Evolutionary conservation across 1,140 invertebrate species (phyloP).

Genomic region (Planococcus citri): DNA sequence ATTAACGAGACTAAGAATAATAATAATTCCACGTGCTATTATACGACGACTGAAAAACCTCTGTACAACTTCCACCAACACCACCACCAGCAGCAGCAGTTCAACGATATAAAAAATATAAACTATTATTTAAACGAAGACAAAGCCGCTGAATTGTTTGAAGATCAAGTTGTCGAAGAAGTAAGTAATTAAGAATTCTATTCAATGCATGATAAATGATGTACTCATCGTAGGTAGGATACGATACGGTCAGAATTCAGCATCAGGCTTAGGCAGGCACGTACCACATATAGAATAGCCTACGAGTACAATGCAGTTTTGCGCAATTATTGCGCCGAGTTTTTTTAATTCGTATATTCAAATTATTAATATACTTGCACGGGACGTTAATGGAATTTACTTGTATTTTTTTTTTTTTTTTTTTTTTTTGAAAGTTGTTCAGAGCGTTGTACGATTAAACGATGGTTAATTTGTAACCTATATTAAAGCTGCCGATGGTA

Average conservation of each 20-base stretch:
- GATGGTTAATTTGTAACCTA: too few relatives aligned
- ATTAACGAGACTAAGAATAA: too few relatives aligned
- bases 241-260: too few relatives aligned
- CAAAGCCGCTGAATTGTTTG: slow-evolving; percentile 10
- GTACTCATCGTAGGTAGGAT: too few relatives aligned
- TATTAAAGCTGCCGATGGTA: too few relatives aligned
- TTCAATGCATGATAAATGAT: background rate
- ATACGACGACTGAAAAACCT: background rate
- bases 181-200: slow-evolving; percentile 15
- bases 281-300: too few relatives aligned
- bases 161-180: slow-evolving; percentile 15
- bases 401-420: too few relatives aligned
- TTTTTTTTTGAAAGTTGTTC: too few relatives aligned
- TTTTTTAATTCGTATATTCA: background rate
- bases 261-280: too few relatives aligned
- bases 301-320: background rate
- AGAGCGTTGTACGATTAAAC: too few relatives aligned
- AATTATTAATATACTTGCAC: background rate
- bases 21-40: background rate
- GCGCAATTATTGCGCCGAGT: background rate
- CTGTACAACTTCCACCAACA: background rate
- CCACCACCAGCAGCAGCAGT: too few relatives aligned
- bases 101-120: background rate
- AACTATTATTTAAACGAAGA: slow-evolving; percentile 18
- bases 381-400: background rate